A percentile compares a stretch with the other conserved stretches of the same genome.
phyloP scores from a whole-genome alignment of 2,113 vertebrate genomes.

The Danio rerio region GRCz12tu NC_133197.1:7911001-7911500 shows the following conservation, averaged over 20 bases:
- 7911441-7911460: constrained; percentile 83
- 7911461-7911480: constrained; percentile 83
- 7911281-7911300: constrained; percentile 76
- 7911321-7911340: constrained; percentile 86
- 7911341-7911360: constrained; percentile 76
- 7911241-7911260: constrained; percentile 80
- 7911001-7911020: no score
- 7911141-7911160: no score
- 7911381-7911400: background rate
- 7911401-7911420: background rate
- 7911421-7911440: constrained; percentile 79
- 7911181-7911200: background rate
- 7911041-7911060: no score
- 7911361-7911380: background rate
- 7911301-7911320: constrained; percentile 85
- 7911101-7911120: no score
- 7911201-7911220: constrained; percentile 87
- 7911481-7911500: constrained; percentile 78
- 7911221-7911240: constrained; percentile 76
- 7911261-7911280: constrained; percentile 80
- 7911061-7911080: no score
- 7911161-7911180: no score
- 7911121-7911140: no score
- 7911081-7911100: no score
- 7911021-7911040: no score